A percentile compares a stretch with the other conserved stretches of the same genome.
These are phyloP conservation scores for Eupithecia inturbata DNA, from an alignment of 2,888 invertebrate species.

Conservation along the genomic window DNA sequence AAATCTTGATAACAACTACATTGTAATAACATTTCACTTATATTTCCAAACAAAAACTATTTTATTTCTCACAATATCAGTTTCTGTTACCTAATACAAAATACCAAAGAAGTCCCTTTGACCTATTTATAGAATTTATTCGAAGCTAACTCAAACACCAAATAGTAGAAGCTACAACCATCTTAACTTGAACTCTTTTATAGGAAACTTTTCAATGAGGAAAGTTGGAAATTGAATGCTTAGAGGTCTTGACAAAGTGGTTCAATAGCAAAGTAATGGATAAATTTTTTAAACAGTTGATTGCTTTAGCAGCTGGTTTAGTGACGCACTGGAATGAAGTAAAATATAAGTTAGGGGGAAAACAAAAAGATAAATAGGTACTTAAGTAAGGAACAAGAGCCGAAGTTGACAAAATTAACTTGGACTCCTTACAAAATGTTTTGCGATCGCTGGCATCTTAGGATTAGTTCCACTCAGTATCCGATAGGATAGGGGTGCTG, in stretches of 20 bases:
- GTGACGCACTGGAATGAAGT: neutral
- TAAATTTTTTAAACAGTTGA: constrained; percentile 17
- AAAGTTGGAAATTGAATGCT: constrained; percentile 10
- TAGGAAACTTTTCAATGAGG: neutral
- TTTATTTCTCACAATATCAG: neutral
- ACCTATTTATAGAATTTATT: constrained; percentile 18
- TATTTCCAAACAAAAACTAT: neutral
- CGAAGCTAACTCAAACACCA: constrained; percentile 1
- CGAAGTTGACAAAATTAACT: too few species aligned
- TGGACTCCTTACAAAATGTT: too few species aligned
- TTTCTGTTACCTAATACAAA: neutral
- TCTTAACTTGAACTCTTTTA: constrained; percentile 16
- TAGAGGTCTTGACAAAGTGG: constrained; percentile 17
- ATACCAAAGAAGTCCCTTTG: constrained; percentile 4
- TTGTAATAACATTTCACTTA: neutral
- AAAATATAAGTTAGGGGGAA: too few species aligned
- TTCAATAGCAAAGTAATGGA: constrained; percentile 22
- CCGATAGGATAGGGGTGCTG: too few species aligned
- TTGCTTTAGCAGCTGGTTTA: neutral
- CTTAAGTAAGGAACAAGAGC: too few species aligned
- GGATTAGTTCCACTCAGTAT: too few species aligned
- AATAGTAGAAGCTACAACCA: constrained; percentile 14
- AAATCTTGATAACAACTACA: neutral
- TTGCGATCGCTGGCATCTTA: too few species aligned
- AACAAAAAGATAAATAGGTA: too few species aligned